These are phyloP conservation scores for Thunnus thynnus DNA, from an alignment of 2,113 vertebrate genomes.

Conservation along the genomic window DNA sequence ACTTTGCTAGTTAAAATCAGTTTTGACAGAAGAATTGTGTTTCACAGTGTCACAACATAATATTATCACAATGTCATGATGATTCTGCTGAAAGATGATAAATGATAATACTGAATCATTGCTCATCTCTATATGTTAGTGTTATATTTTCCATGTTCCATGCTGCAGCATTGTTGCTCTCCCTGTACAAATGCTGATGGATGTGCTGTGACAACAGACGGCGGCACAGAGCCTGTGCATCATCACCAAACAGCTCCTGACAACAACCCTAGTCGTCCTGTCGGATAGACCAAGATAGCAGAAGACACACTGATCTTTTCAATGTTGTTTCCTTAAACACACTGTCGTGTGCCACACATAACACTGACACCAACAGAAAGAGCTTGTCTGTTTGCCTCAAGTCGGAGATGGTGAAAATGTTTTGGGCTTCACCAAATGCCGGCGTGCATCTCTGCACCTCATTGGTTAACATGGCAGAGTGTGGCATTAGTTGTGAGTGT, in stretches of 20 bases:
- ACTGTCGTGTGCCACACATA: slow-evolving; percentile 71
- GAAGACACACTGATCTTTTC: slow-evolving; percentile 85
- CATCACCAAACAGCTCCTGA: slow-evolving; percentile 82
- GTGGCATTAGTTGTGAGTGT: slow-evolving; percentile 72
- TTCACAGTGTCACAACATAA: slow-evolving; percentile 5
- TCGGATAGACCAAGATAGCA: slow-evolving; percentile 71
- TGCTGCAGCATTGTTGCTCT: slow-evolving; percentile 38
- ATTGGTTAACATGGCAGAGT: slow-evolving; percentile 47
- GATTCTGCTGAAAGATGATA: slow-evolving; percentile 16
- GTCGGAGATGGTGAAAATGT: slow-evolving; percentile 59
- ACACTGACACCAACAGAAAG: slow-evolving; percentile 80
- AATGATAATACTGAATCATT: slow-evolving; percentile 29
- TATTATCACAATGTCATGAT: neutral
- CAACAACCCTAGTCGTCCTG: slow-evolving; percentile 74
- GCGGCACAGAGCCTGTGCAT: slow-evolving; percentile 70
- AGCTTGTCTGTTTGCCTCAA: slow-evolving; percentile 81
- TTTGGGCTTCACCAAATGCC: slow-evolving; percentile 49
- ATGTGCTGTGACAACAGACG: slow-evolving; percentile 73
- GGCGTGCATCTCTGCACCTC: slow-evolving; percentile 48
- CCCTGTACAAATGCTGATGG: slow-evolving; percentile 63
- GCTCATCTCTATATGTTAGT: slow-evolving; percentile 17
- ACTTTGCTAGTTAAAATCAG: neutral
- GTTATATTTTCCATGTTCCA: neutral
- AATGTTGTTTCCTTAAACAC: slow-evolving; percentile 71
- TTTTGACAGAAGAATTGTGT: slow-evolving; percentile 1